Conservation (phyloP, 2,888 invertebrate species). For the Xylota sylvarum region DNA sequence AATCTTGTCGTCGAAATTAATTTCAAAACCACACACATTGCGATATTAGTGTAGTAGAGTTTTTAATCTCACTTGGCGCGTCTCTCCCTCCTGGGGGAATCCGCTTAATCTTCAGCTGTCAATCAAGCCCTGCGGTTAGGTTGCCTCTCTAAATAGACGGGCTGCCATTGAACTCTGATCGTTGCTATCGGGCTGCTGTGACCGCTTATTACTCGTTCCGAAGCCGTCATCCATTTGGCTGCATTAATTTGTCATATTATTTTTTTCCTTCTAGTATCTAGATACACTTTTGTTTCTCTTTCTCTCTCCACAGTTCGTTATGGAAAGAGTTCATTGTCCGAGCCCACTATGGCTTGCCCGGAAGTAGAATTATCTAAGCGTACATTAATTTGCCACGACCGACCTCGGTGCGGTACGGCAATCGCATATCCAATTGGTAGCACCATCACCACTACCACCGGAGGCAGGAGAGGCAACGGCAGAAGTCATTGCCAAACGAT, state of each 20-base stretch:
- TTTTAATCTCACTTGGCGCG: slow-evolving; percentile 28
- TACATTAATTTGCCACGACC: slow-evolving; percentile 65
- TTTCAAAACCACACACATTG: slow-evolving; percentile 41
- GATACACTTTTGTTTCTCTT: slow-evolving; percentile 42
- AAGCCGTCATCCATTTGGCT: slow-evolving; percentile 56
- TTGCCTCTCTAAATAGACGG: neutral
- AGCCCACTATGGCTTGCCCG: slow-evolving; percentile 46
- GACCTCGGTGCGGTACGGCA: slow-evolving; percentile 53
- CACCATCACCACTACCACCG: too few relatives aligned
- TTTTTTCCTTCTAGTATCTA: slow-evolving; percentile 30
- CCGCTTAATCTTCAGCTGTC: slow-evolving; percentile 69
- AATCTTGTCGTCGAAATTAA: slow-evolving; percentile 57
- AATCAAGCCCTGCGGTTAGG: slow-evolving; percentile 49
- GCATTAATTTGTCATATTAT: slow-evolving; percentile 64
- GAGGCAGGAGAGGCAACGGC: neutral
- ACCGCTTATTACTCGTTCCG: slow-evolving; percentile 61
- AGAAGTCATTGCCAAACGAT: slow-evolving; percentile 70
- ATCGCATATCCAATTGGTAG: slow-evolving; percentile 57
- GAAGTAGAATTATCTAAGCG: slow-evolving; percentile 75
- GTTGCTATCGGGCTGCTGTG: slow-evolving; percentile 24
- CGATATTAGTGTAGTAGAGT: slow-evolving; percentile 11
- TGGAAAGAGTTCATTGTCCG: slow-evolving; percentile 60
- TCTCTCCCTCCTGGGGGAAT: slow-evolving; percentile 29
- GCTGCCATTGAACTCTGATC: slow-evolving; percentile 37
- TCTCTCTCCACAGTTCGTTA: slow-evolving; percentile 9